phyloP scores from a whole-genome alignment of 2,888 invertebrate species.

The Sussaba pulchella region DNA sequence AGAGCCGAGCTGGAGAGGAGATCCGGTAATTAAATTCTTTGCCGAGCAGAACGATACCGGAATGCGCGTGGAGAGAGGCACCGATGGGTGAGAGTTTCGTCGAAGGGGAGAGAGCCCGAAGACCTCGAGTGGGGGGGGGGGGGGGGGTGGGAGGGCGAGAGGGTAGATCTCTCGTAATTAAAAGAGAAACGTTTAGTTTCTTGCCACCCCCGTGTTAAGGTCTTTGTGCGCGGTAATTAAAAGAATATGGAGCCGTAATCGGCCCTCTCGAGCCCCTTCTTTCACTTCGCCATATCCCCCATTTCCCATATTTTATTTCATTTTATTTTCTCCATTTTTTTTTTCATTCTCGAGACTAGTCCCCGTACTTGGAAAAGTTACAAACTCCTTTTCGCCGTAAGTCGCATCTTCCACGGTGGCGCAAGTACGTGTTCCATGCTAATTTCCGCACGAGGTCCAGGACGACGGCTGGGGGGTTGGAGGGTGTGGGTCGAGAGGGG shows the following conservation, averaged over 20 bases:
- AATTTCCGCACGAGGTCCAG: slow-evolving; percentile 70
- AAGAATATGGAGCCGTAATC: slow-evolving; percentile 82
- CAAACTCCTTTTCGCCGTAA: background rate
- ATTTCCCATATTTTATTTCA: slow-evolving; percentile 57
- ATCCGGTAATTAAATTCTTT: slow-evolving; percentile 83
- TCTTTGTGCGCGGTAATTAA: slow-evolving; percentile 78
- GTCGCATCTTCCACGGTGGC: slow-evolving; percentile 51
- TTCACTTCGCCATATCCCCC: background rate
- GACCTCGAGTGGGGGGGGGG: background rate
- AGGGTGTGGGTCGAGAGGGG: background rate
- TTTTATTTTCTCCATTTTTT: slow-evolving; percentile 62
- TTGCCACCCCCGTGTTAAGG: slow-evolving; percentile 67
- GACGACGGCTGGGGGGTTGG: background rate
- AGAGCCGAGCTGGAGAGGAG: slow-evolving; percentile 57
- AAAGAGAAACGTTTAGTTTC: slow-evolving; percentile 83
- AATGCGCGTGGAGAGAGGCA: slow-evolving; percentile 79
- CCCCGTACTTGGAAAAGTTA: slow-evolving; percentile 23
- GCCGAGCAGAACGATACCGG: slow-evolving; percentile 81
- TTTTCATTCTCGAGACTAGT: slow-evolving; percentile 35
- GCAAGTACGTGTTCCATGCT: slow-evolving; percentile 73
- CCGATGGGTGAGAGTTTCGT: slow-evolving; percentile 48
- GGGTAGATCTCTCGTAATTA: slow-evolving; percentile 78
- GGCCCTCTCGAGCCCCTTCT: slow-evolving; percentile 65
- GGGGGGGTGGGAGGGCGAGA: slow-evolving; percentile 35
- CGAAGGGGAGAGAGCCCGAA: no score